These are phyloP conservation scores for Phrynocephalus forsythii DNA, from an alignment of 2,797 vertebrate species.

Conservation along the genomic window DNA sequence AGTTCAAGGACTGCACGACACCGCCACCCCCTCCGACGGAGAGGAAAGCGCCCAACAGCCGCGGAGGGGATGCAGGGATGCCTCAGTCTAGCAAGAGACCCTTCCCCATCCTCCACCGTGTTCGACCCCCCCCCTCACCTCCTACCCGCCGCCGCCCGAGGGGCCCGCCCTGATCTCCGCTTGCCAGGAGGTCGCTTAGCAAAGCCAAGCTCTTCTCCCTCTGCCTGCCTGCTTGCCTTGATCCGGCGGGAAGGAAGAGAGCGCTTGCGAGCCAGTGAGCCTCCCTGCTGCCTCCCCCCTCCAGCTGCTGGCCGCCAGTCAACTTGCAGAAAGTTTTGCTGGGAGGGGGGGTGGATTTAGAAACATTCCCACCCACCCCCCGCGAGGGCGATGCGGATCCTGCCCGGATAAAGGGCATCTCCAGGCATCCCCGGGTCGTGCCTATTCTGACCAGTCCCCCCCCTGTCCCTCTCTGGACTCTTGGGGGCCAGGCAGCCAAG, in stretches of 20 bases:
- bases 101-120: no score
- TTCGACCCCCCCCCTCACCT: no score
- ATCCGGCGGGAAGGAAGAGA: background rate
- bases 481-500: background rate
- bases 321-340: constrained; percentile 10
- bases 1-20: background rate
- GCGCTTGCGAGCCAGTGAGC: background rate
- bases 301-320: background rate
- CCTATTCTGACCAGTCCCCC: background rate
- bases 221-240: background rate
- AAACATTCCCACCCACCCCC: background rate
- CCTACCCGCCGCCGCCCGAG: no score
- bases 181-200: background rate
- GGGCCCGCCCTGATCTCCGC: background rate
- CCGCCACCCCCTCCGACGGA: no score
- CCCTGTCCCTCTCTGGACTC: background rate
- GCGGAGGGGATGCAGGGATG: no score
- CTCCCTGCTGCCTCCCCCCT: background rate
- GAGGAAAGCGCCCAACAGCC: no score
- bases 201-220: background rate
- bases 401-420: background rate
- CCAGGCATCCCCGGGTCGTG: no score
- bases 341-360: background rate
- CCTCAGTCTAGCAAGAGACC: no score
- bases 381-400: background rate